Conservation (phyloP, 2,888 invertebrate genomes). For the Hyles lineata region DNA sequence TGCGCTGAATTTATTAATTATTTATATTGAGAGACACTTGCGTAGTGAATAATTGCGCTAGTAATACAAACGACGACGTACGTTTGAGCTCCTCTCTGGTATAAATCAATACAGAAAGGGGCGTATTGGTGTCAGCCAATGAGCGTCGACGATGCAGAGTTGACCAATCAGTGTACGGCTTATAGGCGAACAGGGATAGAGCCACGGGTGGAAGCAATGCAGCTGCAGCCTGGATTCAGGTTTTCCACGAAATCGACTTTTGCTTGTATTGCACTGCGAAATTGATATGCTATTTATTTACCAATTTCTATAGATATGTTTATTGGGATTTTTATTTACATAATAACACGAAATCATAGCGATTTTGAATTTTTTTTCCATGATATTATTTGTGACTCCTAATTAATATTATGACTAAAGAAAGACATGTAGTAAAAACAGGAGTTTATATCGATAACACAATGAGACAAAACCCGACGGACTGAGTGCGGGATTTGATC, state of each 20-base stretch:
- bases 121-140: conserved; percentile 1
- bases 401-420: too few species aligned
- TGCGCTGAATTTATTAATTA: too few species aligned
- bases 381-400: too few species aligned
- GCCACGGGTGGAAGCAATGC: conserved; percentile 6
- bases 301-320: background rate
- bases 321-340: background rate
- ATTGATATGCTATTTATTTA: background rate
- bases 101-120: background rate
- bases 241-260: background rate
- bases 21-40: too few species aligned
- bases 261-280: background rate
- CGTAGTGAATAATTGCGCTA: background rate
- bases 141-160: background rate
- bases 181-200: background rate
- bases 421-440: too few species aligned
- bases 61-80: conserved; percentile 1
- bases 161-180: background rate
- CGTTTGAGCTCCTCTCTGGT: background rate
- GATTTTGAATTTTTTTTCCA: too few species aligned
- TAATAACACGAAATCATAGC: too few species aligned
- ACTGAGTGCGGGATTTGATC: too few species aligned
- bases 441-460: too few species aligned
- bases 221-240: background rate
- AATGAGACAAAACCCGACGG: too few species aligned